Conservation (phyloP, 2,113 vertebrate species). For the Desmodus rotundus region DNA sequence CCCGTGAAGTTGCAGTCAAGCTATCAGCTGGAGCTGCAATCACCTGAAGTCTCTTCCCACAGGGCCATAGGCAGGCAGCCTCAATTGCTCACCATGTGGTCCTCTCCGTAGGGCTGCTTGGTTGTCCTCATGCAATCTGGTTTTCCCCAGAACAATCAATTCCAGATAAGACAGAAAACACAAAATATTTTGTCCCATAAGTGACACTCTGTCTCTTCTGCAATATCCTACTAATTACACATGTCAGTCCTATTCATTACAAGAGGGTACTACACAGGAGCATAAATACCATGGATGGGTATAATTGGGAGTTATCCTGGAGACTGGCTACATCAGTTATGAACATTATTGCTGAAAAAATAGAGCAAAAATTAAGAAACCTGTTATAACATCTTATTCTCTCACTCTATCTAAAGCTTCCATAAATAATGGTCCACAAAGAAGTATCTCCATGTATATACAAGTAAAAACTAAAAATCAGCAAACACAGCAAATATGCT, state of each 20-base stretch:
- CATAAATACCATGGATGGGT: neutral
- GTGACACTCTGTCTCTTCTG: neutral
- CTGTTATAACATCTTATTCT: neutral
- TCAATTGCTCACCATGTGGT: neutral
- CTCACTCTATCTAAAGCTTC: neutral
- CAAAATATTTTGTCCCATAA: neutral
- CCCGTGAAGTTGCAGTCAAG: neutral
- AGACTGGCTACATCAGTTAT: neutral
- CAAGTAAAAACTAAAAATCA: neutral
- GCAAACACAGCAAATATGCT: neutral
- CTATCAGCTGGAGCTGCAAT: neutral
- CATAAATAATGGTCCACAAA: neutral
- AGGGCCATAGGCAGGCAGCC: neutral
- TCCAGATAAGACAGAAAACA: slow-evolving; percentile 21
- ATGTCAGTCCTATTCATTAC: too few relatives aligned
- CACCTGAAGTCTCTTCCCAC: neutral
- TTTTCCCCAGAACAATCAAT: neutral
- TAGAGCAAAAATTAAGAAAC: neutral
- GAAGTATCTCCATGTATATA: neutral
- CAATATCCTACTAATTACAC: neutral
- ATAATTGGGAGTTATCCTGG: neutral
- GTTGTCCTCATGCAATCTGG: neutral
- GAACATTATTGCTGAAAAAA: neutral
- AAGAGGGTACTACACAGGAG: neutral
- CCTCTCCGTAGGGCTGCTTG: neutral